Evolutionary conservation across 1,140 invertebrate species (phyloP).

Genomic region (Drosophila sulfurigaster): DNA sequence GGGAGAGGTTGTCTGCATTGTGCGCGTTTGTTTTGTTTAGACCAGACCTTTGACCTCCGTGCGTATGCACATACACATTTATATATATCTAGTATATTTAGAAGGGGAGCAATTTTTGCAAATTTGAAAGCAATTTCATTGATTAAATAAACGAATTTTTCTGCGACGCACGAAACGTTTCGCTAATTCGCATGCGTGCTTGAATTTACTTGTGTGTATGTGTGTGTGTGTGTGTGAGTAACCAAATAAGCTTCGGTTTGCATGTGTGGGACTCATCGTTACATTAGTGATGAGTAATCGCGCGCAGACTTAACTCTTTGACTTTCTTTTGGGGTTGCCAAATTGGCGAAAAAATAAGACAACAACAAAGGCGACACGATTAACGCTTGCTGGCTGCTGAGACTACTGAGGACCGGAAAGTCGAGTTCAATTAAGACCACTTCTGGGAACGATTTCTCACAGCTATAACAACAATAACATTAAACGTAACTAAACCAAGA

Average conservation of each 20-base stretch:
- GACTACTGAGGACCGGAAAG: constrained; percentile 42
- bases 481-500: constrained; percentile 29
- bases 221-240: constrained; percentile 3
- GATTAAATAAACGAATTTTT: constrained; percentile 39
- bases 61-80: not conserved
- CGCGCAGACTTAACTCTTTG: constrained; percentile 18
- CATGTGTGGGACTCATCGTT: constrained; percentile 32
- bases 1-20: constrained; percentile 28
- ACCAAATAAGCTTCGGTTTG: not conserved
- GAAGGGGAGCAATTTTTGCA: constrained; percentile 12
- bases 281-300: constrained; percentile 45
- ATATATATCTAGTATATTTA: not conserved
- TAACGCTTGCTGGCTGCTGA: not conserved
- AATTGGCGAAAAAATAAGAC: constrained; percentile 42
- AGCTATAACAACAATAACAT: constrained; percentile 1
- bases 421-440: constrained; percentile 49
- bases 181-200: constrained; percentile 38
- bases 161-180: constrained; percentile 17
- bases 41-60: constrained; percentile 70
- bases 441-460: constrained; percentile 34
- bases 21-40: constrained; percentile 38
- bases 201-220: constrained; percentile 13
- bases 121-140: constrained; percentile 34
- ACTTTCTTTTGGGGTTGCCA: constrained; percentile 56
- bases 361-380: constrained; percentile 6